These are phyloP conservation scores for Haliclystus octoradiatus DNA, from an alignment of 30 jellyfish, hydroid and myxozoan species.

Conservation along the genomic window DNA sequence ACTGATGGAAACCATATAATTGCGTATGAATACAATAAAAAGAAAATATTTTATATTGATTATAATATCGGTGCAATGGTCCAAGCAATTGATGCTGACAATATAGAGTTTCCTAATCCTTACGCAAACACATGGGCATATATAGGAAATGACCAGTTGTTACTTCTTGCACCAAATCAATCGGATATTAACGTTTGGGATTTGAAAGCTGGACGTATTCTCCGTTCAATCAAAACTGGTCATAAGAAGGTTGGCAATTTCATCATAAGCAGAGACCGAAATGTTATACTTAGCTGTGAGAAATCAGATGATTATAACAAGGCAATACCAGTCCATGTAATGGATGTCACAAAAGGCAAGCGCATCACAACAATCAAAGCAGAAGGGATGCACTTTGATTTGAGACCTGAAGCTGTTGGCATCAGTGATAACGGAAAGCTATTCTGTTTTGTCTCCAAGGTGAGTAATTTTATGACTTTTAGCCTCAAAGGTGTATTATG, in stretches of 20 bases:
- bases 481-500: too few relatives aligned
- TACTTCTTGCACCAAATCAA: slow-evolving; percentile 21
- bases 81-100: slow-evolving; percentile 2
- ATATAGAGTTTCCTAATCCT: slow-evolving; percentile 32
- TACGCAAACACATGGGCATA: slow-evolving; percentile 51
- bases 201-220: slow-evolving; percentile 26
- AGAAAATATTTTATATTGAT: slow-evolving; percentile 29
- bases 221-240: slow-evolving; percentile 41
- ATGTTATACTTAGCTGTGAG: slow-evolving; percentile 2
- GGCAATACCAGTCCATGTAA: slow-evolving; percentile 17
- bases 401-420: slow-evolving; percentile 25
- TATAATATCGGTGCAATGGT: neutral
- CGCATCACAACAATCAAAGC: slow-evolving; percentile 6
- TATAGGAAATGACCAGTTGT: slow-evolving; percentile 14
- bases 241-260: slow-evolving; percentile 7
- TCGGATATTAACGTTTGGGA: slow-evolving; percentile 30
- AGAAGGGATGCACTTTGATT: slow-evolving; percentile 27
- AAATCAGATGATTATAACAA: neutral
- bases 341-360: slow-evolving; percentile 25
- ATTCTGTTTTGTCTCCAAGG: neutral
- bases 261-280: slow-evolving; percentile 37
- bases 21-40: slow-evolving; percentile 31
- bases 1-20: slow-evolving; percentile 25
- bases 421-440: slow-evolving; percentile 35
- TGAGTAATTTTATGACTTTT: neutral